These are phyloP conservation scores for Bombus soroeensis DNA, from an alignment of 1,140 invertebrate species.

Conservation along the genomic window DNA sequence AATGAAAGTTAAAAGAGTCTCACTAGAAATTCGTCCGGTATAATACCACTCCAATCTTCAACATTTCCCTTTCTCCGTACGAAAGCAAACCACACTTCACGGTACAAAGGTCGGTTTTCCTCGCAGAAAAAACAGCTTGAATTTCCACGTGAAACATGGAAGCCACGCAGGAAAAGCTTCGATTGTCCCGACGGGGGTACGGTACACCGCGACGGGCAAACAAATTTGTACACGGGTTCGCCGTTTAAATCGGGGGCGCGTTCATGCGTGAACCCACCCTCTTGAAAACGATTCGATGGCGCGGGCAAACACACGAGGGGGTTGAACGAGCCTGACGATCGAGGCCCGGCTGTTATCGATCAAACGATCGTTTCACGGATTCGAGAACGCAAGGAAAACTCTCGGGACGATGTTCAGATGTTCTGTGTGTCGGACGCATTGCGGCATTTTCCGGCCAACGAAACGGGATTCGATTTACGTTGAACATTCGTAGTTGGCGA, in stretches of 20 bases:
- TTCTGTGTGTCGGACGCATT: conserved; percentile 44
- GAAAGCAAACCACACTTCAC: not conserved
- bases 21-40: not conserved
- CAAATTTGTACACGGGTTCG: conserved; percentile 34
- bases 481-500: not conserved
- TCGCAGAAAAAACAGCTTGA: not conserved
- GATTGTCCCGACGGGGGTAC: conserved; percentile 9
- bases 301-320: not conserved
- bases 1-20: not conserved
- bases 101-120: not conserved
- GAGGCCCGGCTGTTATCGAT: conserved; percentile 31
- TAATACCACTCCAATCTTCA: not conserved
- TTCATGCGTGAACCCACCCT: conserved; percentile 18
- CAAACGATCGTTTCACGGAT: conserved; percentile 41
- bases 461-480: not conserved
- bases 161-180: conserved; percentile 3
- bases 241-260: conserved; percentile 24
- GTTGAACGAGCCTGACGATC: conserved; percentile 20
- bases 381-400: conserved; percentile 28
- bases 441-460: conserved; percentile 50
- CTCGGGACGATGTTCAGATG: conserved; percentile 21
- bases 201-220: conserved; percentile 9
- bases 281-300: conserved; percentile 23
- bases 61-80: too few species aligned
- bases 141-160: conserved; percentile 1